phyloP scores from a whole-genome alignment of 2,797 vertebrate species.

The Mormyrus proboscirostris region DNA sequence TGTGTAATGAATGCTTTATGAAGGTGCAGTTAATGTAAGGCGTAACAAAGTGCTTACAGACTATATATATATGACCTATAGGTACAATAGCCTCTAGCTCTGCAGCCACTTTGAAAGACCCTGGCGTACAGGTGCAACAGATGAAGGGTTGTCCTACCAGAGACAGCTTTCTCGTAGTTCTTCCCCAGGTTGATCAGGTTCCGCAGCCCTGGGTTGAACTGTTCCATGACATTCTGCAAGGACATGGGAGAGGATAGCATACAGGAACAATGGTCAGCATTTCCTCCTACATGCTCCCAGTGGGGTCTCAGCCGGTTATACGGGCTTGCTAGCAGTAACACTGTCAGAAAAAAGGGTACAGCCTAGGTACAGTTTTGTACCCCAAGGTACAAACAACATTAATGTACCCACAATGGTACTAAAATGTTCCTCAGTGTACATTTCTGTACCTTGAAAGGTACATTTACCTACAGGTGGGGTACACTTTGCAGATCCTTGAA shows the following conservation, averaged over 20 bases:
- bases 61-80: background rate
- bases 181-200: conserved; percentile 96
- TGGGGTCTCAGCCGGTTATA: background rate
- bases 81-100: background rate
- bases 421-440: background rate
- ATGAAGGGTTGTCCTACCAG: background rate
- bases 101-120: background rate
- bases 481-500: background rate
- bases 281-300: background rate
- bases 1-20: background rate
- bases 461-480: background rate
- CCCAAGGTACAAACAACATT: background rate
- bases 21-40: background rate
- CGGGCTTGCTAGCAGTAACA: background rate
- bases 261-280: background rate
- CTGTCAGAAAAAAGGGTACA: background rate
- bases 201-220: conserved; percentile 90
- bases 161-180: conserved; percentile 78
- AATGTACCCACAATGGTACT: background rate
- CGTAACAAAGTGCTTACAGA: background rate
- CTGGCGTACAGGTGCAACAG: background rate
- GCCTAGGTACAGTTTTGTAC: background rate
- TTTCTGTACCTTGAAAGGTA: background rate
- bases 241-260: background rate
- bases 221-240: conserved; percentile 95